Conservation (phyloP, 1,140 invertebrate genomes). For the Drosophila elegans region DNA sequence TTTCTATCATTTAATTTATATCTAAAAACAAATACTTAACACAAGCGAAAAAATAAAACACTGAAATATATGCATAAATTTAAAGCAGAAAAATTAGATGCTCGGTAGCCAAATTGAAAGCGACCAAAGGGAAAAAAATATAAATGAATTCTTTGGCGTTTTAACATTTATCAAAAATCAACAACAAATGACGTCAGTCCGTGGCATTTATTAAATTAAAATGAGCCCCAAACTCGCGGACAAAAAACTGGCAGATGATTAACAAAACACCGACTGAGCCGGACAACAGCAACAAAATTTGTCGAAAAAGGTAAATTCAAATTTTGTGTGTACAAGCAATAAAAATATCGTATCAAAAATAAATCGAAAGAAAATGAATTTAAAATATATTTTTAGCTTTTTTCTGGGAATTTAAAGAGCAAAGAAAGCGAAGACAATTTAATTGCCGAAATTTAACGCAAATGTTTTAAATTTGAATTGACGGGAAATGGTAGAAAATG, state of each 20-base stretch:
- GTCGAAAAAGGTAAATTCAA: conserved; percentile 49
- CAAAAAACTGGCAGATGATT: conserved; percentile 44
- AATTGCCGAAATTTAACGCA: conserved; percentile 13
- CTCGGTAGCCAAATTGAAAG: conserved; percentile 33
- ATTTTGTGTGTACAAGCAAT: conserved; percentile 9
- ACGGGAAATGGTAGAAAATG: background rate
- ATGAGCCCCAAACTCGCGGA: conserved; percentile 39
- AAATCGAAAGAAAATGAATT: conserved; percentile 23
- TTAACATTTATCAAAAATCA: conserved; percentile 68
- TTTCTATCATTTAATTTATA: conserved; percentile 43
- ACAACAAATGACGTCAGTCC: conserved; percentile 74
- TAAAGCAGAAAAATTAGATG: conserved; percentile 41
- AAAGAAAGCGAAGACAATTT: conserved; percentile 22
- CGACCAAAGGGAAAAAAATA: conserved; percentile 12
- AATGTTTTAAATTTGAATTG: conserved; percentile 22
- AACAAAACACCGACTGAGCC: conserved; percentile 40
- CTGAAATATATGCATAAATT: conserved; percentile 46
- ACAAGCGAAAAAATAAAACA: conserved; percentile 18
- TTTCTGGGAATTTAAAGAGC: conserved; percentile 31
- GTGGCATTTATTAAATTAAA: conserved; percentile 63
- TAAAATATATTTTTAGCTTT: conserved; percentile 22
- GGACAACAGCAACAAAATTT: conserved; percentile 18
- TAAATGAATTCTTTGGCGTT: conserved; percentile 49
- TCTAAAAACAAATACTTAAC: conserved; percentile 57
- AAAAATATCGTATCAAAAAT: conserved; percentile 21